Evolutionary conservation across 2,888 invertebrate species (phyloP).

Genomic region (Mantis religiosa): DNA sequence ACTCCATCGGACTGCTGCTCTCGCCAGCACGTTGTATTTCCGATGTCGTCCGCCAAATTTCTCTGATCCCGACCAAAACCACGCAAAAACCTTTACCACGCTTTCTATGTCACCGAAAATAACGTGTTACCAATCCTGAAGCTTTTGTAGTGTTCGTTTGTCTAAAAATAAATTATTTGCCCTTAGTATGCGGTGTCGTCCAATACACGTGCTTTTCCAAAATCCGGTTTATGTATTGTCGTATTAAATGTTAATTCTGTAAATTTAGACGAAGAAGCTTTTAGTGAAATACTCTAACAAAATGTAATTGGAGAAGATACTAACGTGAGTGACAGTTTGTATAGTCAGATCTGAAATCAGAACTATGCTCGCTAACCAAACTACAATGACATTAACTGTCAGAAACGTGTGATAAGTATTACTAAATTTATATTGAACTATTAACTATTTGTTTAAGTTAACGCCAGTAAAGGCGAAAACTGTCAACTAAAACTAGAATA

Average conservation of each 20-base stretch:
- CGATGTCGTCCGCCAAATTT: not conserved
- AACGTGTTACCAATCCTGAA: not conserved
- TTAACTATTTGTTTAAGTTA: too few relatives aligned
- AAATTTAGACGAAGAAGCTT: not conserved
- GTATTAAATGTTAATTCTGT: not conserved
- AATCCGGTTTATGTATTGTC: not conserved
- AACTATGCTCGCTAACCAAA: not conserved
- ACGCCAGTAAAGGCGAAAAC: too few relatives aligned
- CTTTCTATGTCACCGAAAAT: not conserved
- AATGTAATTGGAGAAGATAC: not conserved
- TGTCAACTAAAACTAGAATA: too few relatives aligned
- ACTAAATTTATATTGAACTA: too few relatives aligned
- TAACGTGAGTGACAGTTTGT: not conserved
- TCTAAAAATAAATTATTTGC: not conserved
- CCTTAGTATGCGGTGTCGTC: not conserved
- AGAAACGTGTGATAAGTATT: too few relatives aligned
- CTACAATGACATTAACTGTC: too few relatives aligned
- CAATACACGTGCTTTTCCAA: not conserved
- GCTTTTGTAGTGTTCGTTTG: not conserved
- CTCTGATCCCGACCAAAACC: not conserved
- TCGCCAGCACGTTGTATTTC: not conserved
- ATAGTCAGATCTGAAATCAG: not conserved
- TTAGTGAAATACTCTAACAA: not conserved
- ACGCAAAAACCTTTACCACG: not conserved
- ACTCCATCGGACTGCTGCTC: not conserved